Conservation (phyloP, 2,113 vertebrate genomes). For the Pangasianodon hypophthalmus region DNA sequence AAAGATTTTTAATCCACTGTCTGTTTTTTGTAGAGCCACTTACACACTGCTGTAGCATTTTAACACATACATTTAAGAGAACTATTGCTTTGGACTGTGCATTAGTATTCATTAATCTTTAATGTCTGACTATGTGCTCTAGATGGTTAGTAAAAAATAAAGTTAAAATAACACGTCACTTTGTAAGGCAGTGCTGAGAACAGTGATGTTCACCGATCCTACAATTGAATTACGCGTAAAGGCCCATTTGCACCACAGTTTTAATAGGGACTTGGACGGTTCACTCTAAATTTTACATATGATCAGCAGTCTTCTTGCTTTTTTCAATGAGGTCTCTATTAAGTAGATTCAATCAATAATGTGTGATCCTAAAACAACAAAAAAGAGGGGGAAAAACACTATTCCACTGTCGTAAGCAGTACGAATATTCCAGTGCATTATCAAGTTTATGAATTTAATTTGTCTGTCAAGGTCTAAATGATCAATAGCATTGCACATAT, state of each 20-base stretch:
- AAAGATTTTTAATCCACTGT: not conserved
- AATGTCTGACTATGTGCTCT: constrained; percentile 23
- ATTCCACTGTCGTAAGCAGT: constrained; percentile 59
- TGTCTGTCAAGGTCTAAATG: constrained; percentile 73
- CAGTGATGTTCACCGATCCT: constrained; percentile 25
- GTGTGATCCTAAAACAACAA: constrained; percentile 55
- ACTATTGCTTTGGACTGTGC: not conserved
- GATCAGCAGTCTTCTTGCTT: constrained; percentile 54
- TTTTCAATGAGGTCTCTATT: constrained; percentile 49
- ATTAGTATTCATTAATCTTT: constrained; percentile 44
- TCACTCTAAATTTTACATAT: constrained; percentile 44
- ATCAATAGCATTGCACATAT: constrained; percentile 80
- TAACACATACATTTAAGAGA: not conserved
- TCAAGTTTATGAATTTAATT: constrained; percentile 79
- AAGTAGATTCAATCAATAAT: constrained; percentile 55
- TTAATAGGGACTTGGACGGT: constrained; percentile 9
- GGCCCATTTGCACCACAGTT: constrained; percentile 7
- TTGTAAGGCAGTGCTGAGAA: constrained; percentile 6
- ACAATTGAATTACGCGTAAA: constrained; percentile 13
- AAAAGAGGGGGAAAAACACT: constrained; percentile 40
- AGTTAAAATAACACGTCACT: constrained; percentile 29
- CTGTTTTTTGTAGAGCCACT: not conserved
- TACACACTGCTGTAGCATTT: not conserved
- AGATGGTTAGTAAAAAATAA: not conserved
- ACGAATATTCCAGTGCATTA: constrained; percentile 70